These are phyloP conservation scores for Ditula angustiorana DNA, from an alignment of 2,888 invertebrate genomes.

Conservation along the genomic window DNA sequence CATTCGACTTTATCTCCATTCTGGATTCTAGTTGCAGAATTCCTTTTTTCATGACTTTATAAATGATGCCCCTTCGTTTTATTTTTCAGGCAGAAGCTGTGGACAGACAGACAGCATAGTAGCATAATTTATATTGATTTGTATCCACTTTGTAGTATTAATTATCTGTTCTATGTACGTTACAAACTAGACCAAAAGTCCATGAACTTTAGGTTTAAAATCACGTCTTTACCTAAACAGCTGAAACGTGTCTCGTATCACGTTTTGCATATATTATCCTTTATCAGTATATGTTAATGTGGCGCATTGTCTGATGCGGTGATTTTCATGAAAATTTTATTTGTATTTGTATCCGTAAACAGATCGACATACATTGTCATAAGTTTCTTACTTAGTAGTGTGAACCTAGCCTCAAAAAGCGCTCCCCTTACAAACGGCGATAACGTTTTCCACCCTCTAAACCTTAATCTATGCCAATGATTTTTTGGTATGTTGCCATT, in stretches of 20 bases:
- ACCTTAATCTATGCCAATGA: too few relatives aligned
- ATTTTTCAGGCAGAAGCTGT: too few relatives aligned
- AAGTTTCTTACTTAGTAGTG: neutral
- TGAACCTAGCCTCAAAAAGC: too few relatives aligned
- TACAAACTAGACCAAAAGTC: neutral
- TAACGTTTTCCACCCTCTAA: too few relatives aligned
- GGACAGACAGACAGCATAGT: too few relatives aligned
- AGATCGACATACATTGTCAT: neutral
- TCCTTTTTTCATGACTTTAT: too few relatives aligned
- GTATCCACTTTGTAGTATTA: neutral
- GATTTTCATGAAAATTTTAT: conserved; percentile 13
- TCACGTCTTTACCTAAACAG: neutral
- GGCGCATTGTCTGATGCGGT: neutral
- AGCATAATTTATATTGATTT: too few relatives aligned
- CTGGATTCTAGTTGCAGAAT: too few relatives aligned
- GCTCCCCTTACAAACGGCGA: too few relatives aligned
- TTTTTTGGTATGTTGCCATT: too few relatives aligned
- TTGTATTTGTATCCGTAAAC: neutral
- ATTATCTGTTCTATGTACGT: neutral
- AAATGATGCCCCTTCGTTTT: too few relatives aligned
- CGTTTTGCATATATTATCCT: neutral
- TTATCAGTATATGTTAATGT: neutral
- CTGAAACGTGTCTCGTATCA: conserved; percentile 4
- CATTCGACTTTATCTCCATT: too few relatives aligned
- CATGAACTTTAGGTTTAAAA: neutral